phyloP scores from a whole-genome alignment of 2,888 invertebrate species.

The Megalurothrips usitatus region DNA sequence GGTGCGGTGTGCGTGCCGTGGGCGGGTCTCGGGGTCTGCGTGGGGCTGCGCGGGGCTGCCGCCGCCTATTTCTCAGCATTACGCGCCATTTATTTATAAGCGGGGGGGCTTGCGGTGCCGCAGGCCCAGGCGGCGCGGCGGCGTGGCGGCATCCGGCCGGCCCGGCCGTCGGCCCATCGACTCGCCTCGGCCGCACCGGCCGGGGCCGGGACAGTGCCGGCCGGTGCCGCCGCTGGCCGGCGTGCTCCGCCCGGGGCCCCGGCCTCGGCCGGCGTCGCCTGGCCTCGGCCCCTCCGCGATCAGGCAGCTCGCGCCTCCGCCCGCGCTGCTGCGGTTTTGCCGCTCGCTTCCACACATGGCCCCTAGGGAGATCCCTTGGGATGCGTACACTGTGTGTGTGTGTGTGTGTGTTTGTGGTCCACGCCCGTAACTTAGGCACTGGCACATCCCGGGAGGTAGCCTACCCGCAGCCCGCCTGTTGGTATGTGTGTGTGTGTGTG shows the following conservation, averaged over 20 bases:
- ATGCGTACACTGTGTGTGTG: too few relatives aligned
- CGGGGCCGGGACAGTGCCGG: too few relatives aligned
- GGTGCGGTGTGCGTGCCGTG: not conserved
- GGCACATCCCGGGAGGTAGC: constrained; percentile 15
- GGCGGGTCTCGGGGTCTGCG: not conserved
- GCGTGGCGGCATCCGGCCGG: not conserved
- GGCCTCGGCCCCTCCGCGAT: too few relatives aligned
- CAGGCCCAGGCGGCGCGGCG: not conserved
- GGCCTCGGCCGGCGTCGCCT: too few relatives aligned
- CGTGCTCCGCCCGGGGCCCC: too few relatives aligned
- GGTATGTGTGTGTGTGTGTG: too few relatives aligned
- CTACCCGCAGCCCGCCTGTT: not conserved
- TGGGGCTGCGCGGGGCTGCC: not conserved
- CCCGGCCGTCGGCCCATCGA: not conserved
- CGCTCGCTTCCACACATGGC: too few relatives aligned
- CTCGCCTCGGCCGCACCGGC: too few relatives aligned
- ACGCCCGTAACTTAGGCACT: constrained; percentile 16
- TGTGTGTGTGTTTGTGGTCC: not conserved
- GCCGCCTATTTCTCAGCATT: not conserved
- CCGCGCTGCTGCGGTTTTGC: not conserved
- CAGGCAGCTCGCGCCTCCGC: not conserved
- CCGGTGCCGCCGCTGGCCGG: too few relatives aligned
- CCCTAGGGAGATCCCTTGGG: too few relatives aligned
- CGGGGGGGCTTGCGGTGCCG: not conserved
- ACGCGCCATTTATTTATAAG: constrained; percentile 19